Base-by-base conservation (phyloP, 2,888 invertebrate genomes). In the Caenorhabditis afra region DNA sequence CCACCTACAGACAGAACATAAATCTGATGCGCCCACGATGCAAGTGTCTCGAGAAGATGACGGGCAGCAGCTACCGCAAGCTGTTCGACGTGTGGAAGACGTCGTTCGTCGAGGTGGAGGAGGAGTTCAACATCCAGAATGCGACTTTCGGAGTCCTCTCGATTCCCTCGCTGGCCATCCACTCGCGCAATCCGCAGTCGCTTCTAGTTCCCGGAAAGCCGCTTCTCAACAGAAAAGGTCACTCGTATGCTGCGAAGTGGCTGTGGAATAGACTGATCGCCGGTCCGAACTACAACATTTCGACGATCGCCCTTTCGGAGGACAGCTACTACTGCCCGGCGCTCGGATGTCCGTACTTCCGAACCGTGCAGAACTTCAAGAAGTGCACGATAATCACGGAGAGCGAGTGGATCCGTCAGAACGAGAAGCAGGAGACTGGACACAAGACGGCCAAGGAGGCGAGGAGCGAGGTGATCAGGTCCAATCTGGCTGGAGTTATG, bases 161-260 rank as follows among this genome's bases (percentile, higher is more conserved):
- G 0, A 81, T 89, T 18, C 89, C 89, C 5, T 81, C 81, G 11
- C 57, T 89, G 18, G 81, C 81, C 5, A 89, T 89, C 49, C 85
- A 87, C 20, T 89, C 88, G 1, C 59, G 87, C 14, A 79, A 87
- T 22, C 89, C 89, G 0, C 83, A 87, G 45, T 81, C 85, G 11
- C 81, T 89, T 10, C 84, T 89, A 53, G 82, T 89, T 5, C 71
- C 83, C 8, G 83, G 81, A 41, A 75, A 83, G 57, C 87, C 89
- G 1, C 73, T 88, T 14, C 58, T 88, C 18, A 88, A 88, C 55
- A 79, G 88, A 37, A 84, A 86, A 65, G 89, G 89, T 8, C 89
- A 89, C 62, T 85, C 85, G 0, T 89, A 89, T 47, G 89, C 89
- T 0, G 89, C 89, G 8, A 89, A 89, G 77, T 89, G 87, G 87